Percentiles rank a stretch among this genome's conserved stretches.
Evolutionary conservation across 1,140 invertebrate species (phyloP).

Genomic region (Pseudomyrmex gracilis): DNA sequence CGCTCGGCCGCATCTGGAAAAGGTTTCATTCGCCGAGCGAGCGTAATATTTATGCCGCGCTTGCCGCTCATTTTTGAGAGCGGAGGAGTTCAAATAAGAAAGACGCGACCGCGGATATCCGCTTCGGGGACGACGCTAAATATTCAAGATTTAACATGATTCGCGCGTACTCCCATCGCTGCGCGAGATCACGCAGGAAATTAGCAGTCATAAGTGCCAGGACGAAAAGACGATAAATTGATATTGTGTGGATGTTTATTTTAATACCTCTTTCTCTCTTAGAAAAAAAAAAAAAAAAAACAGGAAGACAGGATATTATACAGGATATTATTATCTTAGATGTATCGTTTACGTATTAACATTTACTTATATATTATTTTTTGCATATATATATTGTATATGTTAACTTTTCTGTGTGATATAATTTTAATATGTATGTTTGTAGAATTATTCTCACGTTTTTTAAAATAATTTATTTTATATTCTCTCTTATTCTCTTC

Average conservation of each 20-base stretch:
- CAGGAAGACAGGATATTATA: too few relatives aligned
- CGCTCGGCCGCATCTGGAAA: constrained; percentile 58
- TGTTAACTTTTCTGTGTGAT: too few relatives aligned
- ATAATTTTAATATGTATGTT: too few relatives aligned
- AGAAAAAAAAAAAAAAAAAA: too few relatives aligned
- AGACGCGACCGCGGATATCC: constrained; percentile 42
- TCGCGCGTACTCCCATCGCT: constrained; percentile 13
- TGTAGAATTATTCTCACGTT: too few relatives aligned
- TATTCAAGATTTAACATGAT: constrained; percentile 39
- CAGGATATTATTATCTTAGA: too few relatives aligned
- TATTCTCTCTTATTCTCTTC: too few relatives aligned
- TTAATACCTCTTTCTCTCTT: too few relatives aligned
- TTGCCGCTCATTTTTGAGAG: constrained; percentile 32
- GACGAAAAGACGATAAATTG: constrained; percentile 25
- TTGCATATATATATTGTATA: too few relatives aligned
- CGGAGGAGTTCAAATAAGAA: constrained; percentile 26
- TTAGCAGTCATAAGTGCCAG: constrained; percentile 29
- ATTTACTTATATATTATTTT: too few relatives aligned
- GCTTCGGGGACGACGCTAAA: constrained; percentile 15
- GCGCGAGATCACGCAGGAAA: constrained; percentile 37
- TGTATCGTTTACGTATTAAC: too few relatives aligned
- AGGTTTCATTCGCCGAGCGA: constrained; percentile 22
- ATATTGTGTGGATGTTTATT: constrained; percentile 2
- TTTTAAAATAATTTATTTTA: too few relatives aligned
- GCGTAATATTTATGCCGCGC: constrained; percentile 47